phyloP scores from a whole-genome alignment of 2,113 vertebrate species.

The Pangasianodon hypophthalmus region DNA sequence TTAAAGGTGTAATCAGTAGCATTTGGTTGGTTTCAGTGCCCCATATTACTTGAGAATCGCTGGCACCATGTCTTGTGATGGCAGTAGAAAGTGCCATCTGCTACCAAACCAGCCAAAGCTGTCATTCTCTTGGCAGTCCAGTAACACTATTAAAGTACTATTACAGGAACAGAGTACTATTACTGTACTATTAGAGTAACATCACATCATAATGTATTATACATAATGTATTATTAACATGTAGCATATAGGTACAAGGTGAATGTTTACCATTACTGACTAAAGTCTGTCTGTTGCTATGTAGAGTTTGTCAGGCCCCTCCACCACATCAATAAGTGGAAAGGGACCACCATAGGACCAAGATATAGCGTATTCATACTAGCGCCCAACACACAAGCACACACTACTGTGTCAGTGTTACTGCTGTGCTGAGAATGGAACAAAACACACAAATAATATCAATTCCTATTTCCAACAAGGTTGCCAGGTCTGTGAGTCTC shows the following conservation, averaged over 20 bases:
- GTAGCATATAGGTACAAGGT: not conserved
- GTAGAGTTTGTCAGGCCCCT: not conserved
- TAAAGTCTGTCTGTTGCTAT: not conserved
- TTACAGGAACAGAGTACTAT: not conserved
- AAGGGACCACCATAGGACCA: not conserved
- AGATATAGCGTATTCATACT: not conserved
- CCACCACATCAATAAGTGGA: not conserved
- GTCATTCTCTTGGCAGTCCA: not conserved
- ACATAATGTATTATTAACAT: not conserved
- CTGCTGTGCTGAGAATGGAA: not conserved
- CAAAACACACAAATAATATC: not conserved
- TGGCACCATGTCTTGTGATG: constrained; percentile 16
- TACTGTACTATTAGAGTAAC: not conserved
- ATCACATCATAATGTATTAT: not conserved
- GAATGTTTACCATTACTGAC: not conserved
- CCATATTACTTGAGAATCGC: not conserved
- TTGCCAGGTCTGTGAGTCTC: not conserved
- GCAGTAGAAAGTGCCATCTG: constrained; percentile 27
- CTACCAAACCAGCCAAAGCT: not conserved
- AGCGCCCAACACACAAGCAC: not conserved
- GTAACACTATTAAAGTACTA: not conserved
- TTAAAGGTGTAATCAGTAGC: constrained; percentile 29
- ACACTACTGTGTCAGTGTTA: not conserved
- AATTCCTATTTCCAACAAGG: not conserved
- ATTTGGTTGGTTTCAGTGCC: constrained; percentile 10